Base-by-base conservation (phyloP, 2,113 vertebrate species). In the Galemys pyrenaicus region DNA sequence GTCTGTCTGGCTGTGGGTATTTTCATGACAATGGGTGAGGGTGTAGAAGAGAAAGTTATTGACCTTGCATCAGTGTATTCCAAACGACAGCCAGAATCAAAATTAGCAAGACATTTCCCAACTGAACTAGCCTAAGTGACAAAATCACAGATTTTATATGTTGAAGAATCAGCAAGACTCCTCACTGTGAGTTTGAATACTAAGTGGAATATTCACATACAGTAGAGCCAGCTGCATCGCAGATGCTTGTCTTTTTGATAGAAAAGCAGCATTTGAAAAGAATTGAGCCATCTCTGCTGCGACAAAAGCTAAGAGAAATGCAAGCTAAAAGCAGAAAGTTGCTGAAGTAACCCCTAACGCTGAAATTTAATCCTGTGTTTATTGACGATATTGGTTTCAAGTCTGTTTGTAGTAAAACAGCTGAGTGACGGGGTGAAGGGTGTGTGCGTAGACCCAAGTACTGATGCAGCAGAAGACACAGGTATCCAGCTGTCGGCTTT, bases 291-390 rank as follows among this genome's bases (percentile, higher is more conserved):
- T 65, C 26, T 51, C 39, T 37, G 44, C 44, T 51, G 26, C 81
- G 44, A 65, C 46, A 81, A 65, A 11, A 80, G 65, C 75, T 80
- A 62, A 87, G 84, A 81, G 44, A 81, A 73, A 64, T 79, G 60
- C 49, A 80, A 80, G 65, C 54, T 92, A 41, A 71, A 92, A 71
- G 54, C 83, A 80, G 16, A 87, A 87, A 93, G 65, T 41, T 87
- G n/a, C 41, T 62, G 26, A 79, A 68, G 20, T 9, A 71, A 56
- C 49, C n/a, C n/a, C n/a, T n/a, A n/a, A n/a, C n/a, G n/a, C 51
- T 64, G 54, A 80, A 91, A 26, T 74, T 74, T 16, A 64, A 64
- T 12, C 5, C 54, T 41, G 60, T 71, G 28, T 51, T 85, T 78
- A 39, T 90, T 71, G 60, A 79, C 54, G 87, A 51, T 54, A 30